These are phyloP conservation scores for Thaumetopoea pityocampa DNA, from an alignment of 1,140 invertebrate genomes.

Conservation along the genomic window DNA sequence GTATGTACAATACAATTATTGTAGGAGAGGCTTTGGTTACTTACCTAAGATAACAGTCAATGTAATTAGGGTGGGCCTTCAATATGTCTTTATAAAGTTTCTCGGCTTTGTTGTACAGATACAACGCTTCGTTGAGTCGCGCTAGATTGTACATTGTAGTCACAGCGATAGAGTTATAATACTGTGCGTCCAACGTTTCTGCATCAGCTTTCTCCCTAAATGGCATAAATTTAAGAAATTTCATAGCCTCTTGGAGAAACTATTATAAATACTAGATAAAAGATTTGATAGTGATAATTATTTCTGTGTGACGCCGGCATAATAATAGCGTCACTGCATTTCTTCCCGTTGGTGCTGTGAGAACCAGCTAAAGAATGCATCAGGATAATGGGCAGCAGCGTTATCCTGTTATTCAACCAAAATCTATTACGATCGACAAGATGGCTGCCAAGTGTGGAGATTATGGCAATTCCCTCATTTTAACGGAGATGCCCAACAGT, in stretches of 20 bases:
- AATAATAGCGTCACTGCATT: too few species aligned
- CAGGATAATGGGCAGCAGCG: too few species aligned
- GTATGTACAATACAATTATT: too few species aligned
- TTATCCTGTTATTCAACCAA: too few species aligned
- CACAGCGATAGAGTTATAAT: constrained; percentile 97
- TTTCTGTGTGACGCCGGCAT: too few species aligned
- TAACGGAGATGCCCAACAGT: too few species aligned
- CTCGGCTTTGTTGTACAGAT: constrained; percentile 96
- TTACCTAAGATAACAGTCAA: constrained; percentile 92
- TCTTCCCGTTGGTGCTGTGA: too few species aligned
- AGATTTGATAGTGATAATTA: neutral
- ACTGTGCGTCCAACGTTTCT: constrained; percentile 89
- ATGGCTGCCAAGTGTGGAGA: too few species aligned
- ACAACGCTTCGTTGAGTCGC: constrained; percentile 93
- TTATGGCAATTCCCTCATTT: too few species aligned
- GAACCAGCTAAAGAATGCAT: too few species aligned
- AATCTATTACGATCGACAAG: too few species aligned
- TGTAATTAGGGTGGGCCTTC: constrained; percentile 98
- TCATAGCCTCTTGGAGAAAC: too few species aligned
- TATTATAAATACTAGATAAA: neutral
- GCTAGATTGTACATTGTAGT: constrained; percentile 98
- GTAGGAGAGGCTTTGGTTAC: neutral
- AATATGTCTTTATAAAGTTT: constrained; percentile 98
- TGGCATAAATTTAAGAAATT: constrained; percentile 41
- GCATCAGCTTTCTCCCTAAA: constrained; percentile 86